These are phyloP conservation scores for Nomada goodeniana DNA, from an alignment of 2,888 invertebrate species.

Conservation along the genomic window DNA sequence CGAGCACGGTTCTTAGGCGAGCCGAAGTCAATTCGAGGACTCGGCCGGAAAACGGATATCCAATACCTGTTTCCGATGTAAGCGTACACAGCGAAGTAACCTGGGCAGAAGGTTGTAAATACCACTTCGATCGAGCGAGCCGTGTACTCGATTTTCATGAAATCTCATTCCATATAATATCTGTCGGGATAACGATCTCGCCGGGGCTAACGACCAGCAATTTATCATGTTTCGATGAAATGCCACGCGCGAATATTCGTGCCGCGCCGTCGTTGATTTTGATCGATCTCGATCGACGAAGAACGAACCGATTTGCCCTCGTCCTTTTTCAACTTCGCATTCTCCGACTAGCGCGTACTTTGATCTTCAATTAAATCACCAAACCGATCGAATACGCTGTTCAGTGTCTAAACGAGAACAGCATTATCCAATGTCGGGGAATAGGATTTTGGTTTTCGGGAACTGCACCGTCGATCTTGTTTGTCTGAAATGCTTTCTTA, in stretches of 20 bases:
- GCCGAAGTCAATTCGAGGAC: background rate
- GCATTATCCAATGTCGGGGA: background rate
- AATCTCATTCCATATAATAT: slow-evolving; percentile 57
- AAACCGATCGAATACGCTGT: background rate
- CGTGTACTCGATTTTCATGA: slow-evolving; percentile 51
- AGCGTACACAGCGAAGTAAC: slow-evolving; percentile 38
- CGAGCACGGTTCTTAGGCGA: background rate
- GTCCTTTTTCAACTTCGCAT: background rate
- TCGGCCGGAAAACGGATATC: slow-evolving; percentile 24
- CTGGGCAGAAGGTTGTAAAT: slow-evolving; percentile 46
- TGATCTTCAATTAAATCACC: slow-evolving; percentile 20
- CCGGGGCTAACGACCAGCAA: slow-evolving; percentile 52
- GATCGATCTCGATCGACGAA: slow-evolving; percentile 39
- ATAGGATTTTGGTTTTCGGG: background rate
- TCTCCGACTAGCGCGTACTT: background rate
- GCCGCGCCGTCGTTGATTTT: slow-evolving; percentile 23
- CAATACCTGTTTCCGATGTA: slow-evolving; percentile 27
- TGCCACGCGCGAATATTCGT: slow-evolving; percentile 35
- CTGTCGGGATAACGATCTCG: slow-evolving; percentile 55
- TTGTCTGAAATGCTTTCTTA: too few species aligned
- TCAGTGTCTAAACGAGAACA: background rate
- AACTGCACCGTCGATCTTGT: background rate
- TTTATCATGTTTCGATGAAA: slow-evolving; percentile 59
- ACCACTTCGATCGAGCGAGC: slow-evolving; percentile 30
- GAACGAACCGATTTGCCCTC: background rate